Conservation (phyloP, 2,113 vertebrate genomes). For the Arenaria interpres region DNA sequence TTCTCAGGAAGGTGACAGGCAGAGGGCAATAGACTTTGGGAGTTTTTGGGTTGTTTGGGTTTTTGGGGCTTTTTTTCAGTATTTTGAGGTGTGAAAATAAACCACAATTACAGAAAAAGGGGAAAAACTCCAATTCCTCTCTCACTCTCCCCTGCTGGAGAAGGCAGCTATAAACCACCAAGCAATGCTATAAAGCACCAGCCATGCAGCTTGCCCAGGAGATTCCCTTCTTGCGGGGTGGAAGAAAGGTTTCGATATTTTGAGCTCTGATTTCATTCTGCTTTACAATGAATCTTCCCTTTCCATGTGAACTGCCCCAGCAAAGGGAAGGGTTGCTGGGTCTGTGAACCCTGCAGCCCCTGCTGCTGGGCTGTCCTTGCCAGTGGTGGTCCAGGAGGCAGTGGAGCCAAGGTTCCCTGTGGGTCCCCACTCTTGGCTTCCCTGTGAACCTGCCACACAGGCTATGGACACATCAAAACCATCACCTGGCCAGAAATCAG, state of each 20-base stretch:
- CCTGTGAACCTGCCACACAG: neutral
- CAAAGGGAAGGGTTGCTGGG: neutral
- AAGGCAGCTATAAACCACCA: neutral
- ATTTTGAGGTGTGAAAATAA: neutral
- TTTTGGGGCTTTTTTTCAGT: neutral
- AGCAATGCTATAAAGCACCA: neutral
- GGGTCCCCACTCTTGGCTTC: neutral
- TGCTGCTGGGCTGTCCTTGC: neutral
- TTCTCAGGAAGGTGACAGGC: neutral
- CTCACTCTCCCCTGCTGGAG: neutral
- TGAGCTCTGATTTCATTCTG: neutral
- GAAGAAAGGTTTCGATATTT: neutral
- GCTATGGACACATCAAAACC: neutral
- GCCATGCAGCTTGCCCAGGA: neutral
- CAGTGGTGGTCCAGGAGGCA: neutral
- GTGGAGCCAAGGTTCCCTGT: fast-evolving
- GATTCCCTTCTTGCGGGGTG: neutral
- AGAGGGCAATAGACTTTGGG: neutral
- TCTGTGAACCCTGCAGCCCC: neutral
- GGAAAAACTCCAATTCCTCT: neutral
- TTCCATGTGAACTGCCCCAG: neutral
- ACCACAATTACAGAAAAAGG: neutral
- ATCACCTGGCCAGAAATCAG: neutral
- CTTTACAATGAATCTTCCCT: neutral
- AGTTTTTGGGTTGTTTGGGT: neutral